Conservation (phyloP, 2,888 invertebrate species). For the Xestoiulus laeticollis region DNA sequence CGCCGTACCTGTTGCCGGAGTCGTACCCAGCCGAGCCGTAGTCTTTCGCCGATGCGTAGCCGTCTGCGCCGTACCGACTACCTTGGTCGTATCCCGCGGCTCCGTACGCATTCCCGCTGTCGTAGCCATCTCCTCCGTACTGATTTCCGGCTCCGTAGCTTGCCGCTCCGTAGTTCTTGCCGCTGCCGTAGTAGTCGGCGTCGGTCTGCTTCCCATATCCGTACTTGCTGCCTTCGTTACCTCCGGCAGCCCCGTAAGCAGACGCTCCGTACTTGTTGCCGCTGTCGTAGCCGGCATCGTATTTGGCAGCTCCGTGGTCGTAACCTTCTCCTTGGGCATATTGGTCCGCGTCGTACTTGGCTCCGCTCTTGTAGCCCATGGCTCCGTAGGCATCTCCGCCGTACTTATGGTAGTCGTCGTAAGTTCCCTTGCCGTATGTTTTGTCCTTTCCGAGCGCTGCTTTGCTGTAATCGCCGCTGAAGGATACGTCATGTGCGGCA, state of each 20-base stretch:
- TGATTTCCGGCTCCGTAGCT: not conserved
- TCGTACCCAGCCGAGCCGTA: not conserved
- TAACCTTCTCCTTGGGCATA: constrained; percentile 12
- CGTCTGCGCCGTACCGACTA: not conserved
- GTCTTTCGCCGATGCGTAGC: not conserved
- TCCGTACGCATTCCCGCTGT: constrained; percentile 24
- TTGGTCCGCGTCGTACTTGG: not conserved
- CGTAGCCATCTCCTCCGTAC: constrained; percentile 5
- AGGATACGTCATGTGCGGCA: not conserved
- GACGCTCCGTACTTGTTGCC: not conserved
- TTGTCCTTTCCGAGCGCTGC: not conserved
- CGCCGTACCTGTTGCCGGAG: not conserved
- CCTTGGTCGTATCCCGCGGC: not conserved
- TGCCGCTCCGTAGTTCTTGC: not conserved
- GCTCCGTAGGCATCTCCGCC: not conserved
- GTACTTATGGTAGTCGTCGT: constrained; percentile 31
- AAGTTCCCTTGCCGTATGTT: not conserved
- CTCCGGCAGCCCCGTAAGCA: constrained; percentile 20
- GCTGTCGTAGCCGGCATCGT: not conserved
- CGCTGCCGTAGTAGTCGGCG: not conserved
- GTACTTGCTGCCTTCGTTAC: not conserved
- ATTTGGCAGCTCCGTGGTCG: not conserved
- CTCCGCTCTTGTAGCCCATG: not conserved
- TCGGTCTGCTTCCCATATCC: constrained; percentile 15
- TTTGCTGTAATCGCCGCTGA: not conserved